Evolutionary conservation across 2,113 vertebrate species (phyloP).

Genomic region (Odobenus rosmarus): DNA sequence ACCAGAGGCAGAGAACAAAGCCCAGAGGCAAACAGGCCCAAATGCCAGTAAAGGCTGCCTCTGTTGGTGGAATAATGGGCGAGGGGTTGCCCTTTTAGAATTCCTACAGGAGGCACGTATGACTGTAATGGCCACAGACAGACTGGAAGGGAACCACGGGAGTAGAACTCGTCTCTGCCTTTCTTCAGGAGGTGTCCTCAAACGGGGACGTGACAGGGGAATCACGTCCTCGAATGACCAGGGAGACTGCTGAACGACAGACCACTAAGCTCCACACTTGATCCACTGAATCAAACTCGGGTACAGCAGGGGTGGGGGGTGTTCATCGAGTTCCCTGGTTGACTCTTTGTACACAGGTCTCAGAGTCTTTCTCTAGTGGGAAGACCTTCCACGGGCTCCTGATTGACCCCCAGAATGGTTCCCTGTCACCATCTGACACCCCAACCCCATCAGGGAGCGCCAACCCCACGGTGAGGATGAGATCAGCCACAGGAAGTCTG

Average conservation of each 20-base stretch:
- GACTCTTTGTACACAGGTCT: neutral
- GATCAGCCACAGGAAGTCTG: neutral
- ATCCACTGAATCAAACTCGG: neutral
- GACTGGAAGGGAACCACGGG: neutral
- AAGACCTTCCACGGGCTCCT: neutral
- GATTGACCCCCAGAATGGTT: neutral
- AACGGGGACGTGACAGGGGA: neutral
- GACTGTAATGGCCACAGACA: neutral
- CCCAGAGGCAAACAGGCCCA: neutral
- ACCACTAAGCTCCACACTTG: neutral
- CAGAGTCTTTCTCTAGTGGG: neutral
- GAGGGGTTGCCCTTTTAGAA: neutral
- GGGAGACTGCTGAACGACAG: neutral
- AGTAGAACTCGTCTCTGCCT: neutral
- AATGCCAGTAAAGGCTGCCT: neutral
- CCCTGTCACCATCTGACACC: fast-evolving
- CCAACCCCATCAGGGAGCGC: fast-evolving
- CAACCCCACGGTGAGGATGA: neutral
- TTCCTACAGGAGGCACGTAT: neutral
- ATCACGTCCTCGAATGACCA: neutral
- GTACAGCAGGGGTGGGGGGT: fast-evolving
- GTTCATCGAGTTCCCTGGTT: neutral
- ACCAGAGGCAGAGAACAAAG: neutral
- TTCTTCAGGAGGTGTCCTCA: neutral
- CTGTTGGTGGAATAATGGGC: neutral